phyloP scores from a whole-genome alignment of 2,888 invertebrate species.

The Bembecia ichneumoniformis region DNA sequence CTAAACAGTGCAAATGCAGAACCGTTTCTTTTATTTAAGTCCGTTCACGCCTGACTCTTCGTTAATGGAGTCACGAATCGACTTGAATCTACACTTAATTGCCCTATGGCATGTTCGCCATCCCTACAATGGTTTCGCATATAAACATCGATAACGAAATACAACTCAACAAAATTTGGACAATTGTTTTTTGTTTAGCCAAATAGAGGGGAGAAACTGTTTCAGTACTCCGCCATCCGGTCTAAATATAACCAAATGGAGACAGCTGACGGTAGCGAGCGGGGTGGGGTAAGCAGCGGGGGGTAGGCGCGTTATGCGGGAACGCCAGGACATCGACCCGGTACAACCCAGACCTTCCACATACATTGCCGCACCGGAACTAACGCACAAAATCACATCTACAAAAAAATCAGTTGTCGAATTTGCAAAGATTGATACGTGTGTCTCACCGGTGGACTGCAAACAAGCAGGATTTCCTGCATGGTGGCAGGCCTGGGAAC shows the following conservation, averaged over 20 bases:
- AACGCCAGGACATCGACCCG: conserved; percentile 37
- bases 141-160: conserved; percentile 25
- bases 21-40: too few species aligned
- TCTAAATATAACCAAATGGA: conserved; percentile 60
- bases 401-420: background rate
- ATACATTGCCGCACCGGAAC: conserved; percentile 37
- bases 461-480: conserved; percentile 18
- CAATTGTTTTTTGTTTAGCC: conserved; percentile 25
- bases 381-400: conserved; percentile 35
- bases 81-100: conserved; percentile 7
- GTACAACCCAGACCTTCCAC: conserved; percentile 55
- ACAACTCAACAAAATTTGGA: conserved; percentile 32
- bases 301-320: conserved; percentile 11
- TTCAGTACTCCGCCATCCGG: conserved; percentile 54
- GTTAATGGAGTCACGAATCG: conserved; percentile 5
- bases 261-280: conserved; percentile 36
- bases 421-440: background rate
- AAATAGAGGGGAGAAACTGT: conserved; percentile 57
- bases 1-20: too few species aligned
- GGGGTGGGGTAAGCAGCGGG: conserved; percentile 11
- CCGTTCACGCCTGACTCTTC: background rate
- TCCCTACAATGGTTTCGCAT: background rate
- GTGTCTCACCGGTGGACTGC: background rate
- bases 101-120: conserved; percentile 1
- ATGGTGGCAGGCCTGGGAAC: conserved; percentile 14